These are phyloP conservation scores for Pseudanteris insignis DNA, from an alignment of 2,888 invertebrate genomes.

Conservation along the genomic window DNA sequence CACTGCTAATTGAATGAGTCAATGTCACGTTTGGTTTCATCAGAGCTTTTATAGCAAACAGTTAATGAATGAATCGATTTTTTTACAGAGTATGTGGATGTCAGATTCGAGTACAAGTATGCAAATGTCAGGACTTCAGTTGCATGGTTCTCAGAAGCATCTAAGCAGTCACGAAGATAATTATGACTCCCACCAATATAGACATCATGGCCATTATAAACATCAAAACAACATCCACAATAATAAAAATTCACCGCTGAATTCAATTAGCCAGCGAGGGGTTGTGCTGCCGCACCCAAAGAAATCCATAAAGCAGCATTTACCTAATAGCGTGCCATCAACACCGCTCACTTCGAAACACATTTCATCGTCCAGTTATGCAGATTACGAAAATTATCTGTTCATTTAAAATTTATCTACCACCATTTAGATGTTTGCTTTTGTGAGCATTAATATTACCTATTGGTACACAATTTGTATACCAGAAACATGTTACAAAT, in stretches of 20 bases:
- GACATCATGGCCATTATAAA: slow-evolving; percentile 58
- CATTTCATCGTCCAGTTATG: slow-evolving; percentile 66
- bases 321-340: slow-evolving; percentile 62
- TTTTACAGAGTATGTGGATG: slow-evolving; percentile 70
- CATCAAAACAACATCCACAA: slow-evolving; percentile 42
- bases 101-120: slow-evolving; percentile 67
- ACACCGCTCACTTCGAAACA: slow-evolving; percentile 63
- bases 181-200: slow-evolving; percentile 64
- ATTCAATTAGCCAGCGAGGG: slow-evolving; percentile 48
- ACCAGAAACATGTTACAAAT: too few relatives aligned
- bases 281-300: slow-evolving; percentile 51
- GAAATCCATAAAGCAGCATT: slow-evolving; percentile 53
- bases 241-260: slow-evolving; percentile 37
- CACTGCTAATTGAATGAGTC: too few relatives aligned
- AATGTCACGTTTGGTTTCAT: too few relatives aligned
- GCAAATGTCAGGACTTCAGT: slow-evolving; percentile 63
- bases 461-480: too few relatives aligned
- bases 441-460: too few relatives aligned
- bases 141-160: slow-evolving; percentile 61
- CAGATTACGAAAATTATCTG: slow-evolving; percentile 75
- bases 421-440: too few relatives aligned
- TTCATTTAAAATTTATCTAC: slow-evolving; percentile 68
- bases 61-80: too few relatives aligned
- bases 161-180: slow-evolving; percentile 57
- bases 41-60: too few relatives aligned